These are phyloP conservation scores for Psilopogon haemacephalus DNA, from an alignment of 2,113 vertebrate genomes.

Conservation along the genomic window DNA sequence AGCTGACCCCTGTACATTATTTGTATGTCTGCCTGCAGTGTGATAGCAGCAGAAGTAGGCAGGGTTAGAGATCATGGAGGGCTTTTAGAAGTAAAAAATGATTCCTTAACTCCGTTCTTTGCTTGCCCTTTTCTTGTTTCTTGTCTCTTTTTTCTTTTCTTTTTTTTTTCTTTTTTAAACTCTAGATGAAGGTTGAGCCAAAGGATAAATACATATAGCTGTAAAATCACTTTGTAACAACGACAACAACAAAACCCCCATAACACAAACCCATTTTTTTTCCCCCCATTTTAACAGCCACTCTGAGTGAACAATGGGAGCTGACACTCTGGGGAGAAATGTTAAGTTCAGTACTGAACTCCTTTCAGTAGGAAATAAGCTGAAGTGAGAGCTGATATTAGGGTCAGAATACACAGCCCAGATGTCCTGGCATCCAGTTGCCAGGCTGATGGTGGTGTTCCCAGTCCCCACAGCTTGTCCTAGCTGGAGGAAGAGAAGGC, in stretches of 20 bases:
- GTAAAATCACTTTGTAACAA: background rate
- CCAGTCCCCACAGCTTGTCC: background rate
- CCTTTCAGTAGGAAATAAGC: background rate
- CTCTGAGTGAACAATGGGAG: background rate
- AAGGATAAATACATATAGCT: background rate
- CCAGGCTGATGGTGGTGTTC: accelerated
- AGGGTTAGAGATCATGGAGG: background rate
- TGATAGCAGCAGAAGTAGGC: background rate
- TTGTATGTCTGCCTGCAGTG: background rate
- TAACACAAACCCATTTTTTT: background rate
- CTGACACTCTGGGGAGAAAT: background rate
- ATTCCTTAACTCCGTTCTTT: background rate
- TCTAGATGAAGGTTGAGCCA: background rate
- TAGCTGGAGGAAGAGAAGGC: background rate
- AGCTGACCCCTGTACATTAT: background rate
- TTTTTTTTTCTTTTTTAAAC: background rate
- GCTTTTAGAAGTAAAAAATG: background rate
- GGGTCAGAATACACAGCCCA: background rate
- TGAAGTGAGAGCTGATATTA: background rate
- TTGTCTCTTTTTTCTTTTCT: background rate
- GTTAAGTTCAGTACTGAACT: background rate
- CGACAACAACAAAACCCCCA: background rate
- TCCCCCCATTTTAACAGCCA: background rate
- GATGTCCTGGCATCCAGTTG: background rate
- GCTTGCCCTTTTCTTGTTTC: background rate